Evolutionary conservation across 2,888 invertebrate species (phyloP).

Genomic region (Punctoribates punctum): DNA sequence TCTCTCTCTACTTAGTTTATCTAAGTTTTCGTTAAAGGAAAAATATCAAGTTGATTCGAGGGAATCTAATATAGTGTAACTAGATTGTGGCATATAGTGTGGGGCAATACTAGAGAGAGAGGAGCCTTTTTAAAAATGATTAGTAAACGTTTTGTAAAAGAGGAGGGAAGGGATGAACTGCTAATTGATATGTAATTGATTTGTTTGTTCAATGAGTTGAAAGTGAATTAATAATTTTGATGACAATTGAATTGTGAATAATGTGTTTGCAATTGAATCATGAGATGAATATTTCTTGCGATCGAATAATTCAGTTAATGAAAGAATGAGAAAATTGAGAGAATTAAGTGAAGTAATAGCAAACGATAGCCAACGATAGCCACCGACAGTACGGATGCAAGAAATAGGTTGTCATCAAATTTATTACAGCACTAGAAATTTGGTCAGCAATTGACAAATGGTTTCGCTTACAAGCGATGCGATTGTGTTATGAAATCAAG

Average conservation of each 20-base stretch:
- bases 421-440: conserved; percentile 6
- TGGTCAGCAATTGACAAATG: conserved; percentile 13
- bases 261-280: no score
- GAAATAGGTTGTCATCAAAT: conserved; percentile 29
- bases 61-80: no score
- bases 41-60: no score
- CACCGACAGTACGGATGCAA: not conserved
- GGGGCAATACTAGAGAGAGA: no score
- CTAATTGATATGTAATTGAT: not conserved
- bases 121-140: no score
- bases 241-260: not conserved
- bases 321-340: conserved; percentile 24
- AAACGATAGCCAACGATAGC: not conserved
- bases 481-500: not conserved
- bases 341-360: conserved; percentile 9
- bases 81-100: no score
- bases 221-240: conserved; percentile 7
- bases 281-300: not conserved
- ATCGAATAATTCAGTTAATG: conserved; percentile 26
- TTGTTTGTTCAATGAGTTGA: not conserved
- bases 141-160: no score
- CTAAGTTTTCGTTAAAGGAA: no score
- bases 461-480: not conserved
- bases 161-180: no score
- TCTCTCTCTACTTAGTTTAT: no score